These are phyloP conservation scores for Ctena decussata DNA, from an alignment of 2,888 invertebrate genomes.

Conservation along the genomic window DNA sequence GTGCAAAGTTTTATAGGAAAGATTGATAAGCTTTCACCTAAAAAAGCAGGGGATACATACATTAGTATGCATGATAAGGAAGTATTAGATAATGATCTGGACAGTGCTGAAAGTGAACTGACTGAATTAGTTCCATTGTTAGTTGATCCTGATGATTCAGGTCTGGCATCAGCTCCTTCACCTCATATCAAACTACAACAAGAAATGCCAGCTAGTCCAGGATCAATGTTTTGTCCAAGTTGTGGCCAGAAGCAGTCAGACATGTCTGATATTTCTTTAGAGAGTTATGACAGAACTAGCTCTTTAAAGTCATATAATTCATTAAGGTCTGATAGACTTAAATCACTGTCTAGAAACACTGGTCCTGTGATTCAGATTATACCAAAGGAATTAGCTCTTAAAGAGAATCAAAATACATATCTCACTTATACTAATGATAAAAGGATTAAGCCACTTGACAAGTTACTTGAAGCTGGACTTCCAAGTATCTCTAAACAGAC, in stretches of 20 bases:
- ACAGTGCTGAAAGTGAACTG: neutral
- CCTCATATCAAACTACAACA: neutral
- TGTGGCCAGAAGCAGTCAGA: constrained; percentile 9
- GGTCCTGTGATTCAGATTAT: constrained; percentile 57
- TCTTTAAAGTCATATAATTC: constrained; percentile 54
- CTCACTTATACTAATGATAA: neutral
- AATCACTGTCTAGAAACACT: constrained; percentile 31
- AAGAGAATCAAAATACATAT: neutral
- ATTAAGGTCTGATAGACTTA: constrained; percentile 24
- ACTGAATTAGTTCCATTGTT: constrained; percentile 5
- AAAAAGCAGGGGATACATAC: neutral
- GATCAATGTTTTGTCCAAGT: neutral
- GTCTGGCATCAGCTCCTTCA: neutral
- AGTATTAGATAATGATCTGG: neutral
- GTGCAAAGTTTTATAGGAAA: constrained; percentile 25
- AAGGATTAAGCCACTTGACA: neutral
- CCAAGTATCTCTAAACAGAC: neutral
- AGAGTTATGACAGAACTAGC: constrained; percentile 35
- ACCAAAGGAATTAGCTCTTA: constrained; percentile 23
- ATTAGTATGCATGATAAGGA: neutral
- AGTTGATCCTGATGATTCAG: neutral
- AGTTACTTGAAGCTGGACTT: neutral
- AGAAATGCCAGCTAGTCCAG: neutral
- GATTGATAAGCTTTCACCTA: constrained; percentile 1
- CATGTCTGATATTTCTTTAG: constrained; percentile 24